Evolutionary conservation across 2,888 invertebrate species (phyloP).

Genomic region (Helicoverpa assulta): DNA sequence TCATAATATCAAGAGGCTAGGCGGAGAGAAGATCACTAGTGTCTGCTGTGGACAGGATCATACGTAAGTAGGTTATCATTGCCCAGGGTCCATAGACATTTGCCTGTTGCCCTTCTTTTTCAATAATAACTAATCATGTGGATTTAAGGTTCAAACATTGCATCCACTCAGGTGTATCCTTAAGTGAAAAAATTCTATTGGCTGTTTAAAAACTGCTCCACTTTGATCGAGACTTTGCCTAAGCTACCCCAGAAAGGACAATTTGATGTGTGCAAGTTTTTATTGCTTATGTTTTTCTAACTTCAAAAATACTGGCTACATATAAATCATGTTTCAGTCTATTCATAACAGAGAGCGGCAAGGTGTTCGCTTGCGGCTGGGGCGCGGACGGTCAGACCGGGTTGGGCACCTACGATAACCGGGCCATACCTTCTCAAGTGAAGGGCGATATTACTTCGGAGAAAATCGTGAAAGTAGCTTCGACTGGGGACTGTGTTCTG

Average conservation of each 20-base stretch:
- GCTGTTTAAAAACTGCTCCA: no score
- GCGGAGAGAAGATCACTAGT: constrained; percentile 91
- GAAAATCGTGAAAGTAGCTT: constrained; percentile 94
- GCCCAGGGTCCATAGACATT: no score
- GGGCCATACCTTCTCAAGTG: constrained; percentile 90
- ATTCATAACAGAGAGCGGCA: constrained; percentile 94
- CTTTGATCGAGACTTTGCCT: no score
- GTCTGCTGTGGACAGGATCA: constrained; percentile 98
- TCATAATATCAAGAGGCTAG: constrained; percentile 91
- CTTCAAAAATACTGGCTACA: background rate
- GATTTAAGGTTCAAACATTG: no score
- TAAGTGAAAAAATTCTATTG: no score
- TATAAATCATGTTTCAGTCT: constrained; percentile 88
- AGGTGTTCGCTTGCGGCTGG: constrained; percentile 97
- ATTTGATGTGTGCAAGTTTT: background rate
- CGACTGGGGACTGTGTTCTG: constrained; percentile 95
- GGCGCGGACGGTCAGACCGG: constrained; percentile 99
- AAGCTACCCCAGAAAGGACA: no score
- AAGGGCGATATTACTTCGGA: constrained; percentile 96
- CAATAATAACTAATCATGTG: no score
- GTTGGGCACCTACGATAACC: constrained; percentile 92
- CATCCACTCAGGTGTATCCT: no score
- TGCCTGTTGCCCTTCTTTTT: no score
- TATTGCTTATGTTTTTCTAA: background rate
- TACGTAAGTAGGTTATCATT: constrained; percentile 86